These are phyloP conservation scores for Drosophila busckii DNA, from an alignment of 1,140 invertebrate genomes.

Conservation along the genomic window DNA sequence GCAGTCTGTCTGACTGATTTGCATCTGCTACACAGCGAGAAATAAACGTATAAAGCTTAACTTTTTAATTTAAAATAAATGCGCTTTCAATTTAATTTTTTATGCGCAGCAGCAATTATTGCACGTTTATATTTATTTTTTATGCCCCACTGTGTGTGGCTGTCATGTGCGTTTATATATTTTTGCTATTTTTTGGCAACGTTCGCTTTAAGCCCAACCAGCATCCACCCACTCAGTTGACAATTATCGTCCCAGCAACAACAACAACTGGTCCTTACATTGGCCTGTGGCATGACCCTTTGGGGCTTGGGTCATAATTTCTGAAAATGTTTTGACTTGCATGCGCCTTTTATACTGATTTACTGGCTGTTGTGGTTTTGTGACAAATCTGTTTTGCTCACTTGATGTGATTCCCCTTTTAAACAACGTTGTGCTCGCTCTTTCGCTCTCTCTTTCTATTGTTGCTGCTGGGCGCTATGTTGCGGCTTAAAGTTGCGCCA, in stretches of 20 bases:
- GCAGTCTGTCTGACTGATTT: constrained; percentile 62
- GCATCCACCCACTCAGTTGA: constrained; percentile 32
- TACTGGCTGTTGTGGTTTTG: constrained; percentile 75
- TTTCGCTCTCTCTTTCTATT: neutral
- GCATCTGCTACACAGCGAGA: constrained; percentile 45
- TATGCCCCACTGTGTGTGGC: constrained; percentile 16
- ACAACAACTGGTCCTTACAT: constrained; percentile 2
- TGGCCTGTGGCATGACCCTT: constrained; percentile 37
- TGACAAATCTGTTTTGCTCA: constrained; percentile 75
- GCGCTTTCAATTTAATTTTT: too few relatives aligned
- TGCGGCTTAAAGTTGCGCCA: constrained; percentile 60
- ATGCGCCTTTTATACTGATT: constrained; percentile 74
- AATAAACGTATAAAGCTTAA: too few relatives aligned
- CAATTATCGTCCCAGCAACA: constrained; percentile 58
- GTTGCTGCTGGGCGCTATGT: neutral
- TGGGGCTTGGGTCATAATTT: constrained; percentile 63
- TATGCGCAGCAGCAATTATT: constrained; percentile 56
- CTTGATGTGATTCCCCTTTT: constrained; percentile 63
- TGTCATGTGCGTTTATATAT: constrained; percentile 22
- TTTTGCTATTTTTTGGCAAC: constrained; percentile 31
- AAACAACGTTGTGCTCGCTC: neutral
- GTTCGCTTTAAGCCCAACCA: constrained; percentile 4
- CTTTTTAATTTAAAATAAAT: too few relatives aligned
- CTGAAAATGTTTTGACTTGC: constrained; percentile 75
- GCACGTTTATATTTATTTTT: constrained; percentile 64